Evolutionary conservation across 2,888 invertebrate species (phyloP), one percentile per base, ranked within the genome.

Genomic region (Ichneumoninae sp.): DNA sequence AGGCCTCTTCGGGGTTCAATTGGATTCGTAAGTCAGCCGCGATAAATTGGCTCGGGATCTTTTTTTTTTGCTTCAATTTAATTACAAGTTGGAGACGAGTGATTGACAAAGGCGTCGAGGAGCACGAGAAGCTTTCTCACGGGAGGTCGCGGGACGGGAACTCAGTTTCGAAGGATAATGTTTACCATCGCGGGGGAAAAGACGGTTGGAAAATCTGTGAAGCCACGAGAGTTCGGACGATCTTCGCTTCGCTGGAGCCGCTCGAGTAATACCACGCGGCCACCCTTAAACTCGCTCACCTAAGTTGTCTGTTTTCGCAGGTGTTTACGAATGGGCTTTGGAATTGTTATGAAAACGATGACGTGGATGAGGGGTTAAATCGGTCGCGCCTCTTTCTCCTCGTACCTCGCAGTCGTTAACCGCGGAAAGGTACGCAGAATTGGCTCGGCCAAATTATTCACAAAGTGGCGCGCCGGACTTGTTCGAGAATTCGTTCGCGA

Each of bases 131-230:
- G 47, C 44, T 6, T 66, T 52, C 36, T 26, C 36, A 36, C 33
- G 69, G 36, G 69, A 50, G 54, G 19, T 36, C 40, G 71, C 50
- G 19, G 40, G 40, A 40, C 2, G 40, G 40, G 10, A 40, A 40
- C 8, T 40, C 50, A 44, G 26, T 84, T 87, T 78, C 86, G 74
- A 87, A 89, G 82, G 89, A 87, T 89, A 90, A 90, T 90, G 90
- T 90, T 90, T 89, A 90, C 90, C 87, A 86, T 90, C 69, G 85
- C 72, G 78, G 79, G 79, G 40, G 40, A 40, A 40, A 89, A 88
- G 87, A 90, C 85, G 86, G 86, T 88, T 82, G 19, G 87, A 88
- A 86, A 90, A 89, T 90, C 89, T 87, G 86, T 69, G 87, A 86
- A 76, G 57, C 74, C 44, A 33, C 33, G 33, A 33, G 30, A 26